Conservation (phyloP, 2,113 vertebrate genomes). For the Microcebus murinus region DNA sequence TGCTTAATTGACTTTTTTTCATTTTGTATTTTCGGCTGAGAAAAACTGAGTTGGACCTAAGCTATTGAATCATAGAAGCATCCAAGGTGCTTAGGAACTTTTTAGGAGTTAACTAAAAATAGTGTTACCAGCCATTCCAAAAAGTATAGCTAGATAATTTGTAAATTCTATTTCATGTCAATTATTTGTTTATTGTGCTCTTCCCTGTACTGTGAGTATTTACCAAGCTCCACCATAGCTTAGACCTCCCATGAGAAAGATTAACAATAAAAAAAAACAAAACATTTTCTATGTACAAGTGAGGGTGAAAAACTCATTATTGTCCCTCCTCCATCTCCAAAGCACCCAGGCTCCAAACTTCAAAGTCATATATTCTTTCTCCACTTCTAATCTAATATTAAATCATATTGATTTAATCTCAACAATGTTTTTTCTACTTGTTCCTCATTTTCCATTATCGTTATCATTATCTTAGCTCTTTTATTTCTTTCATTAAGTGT, state of each 20-base stretch:
- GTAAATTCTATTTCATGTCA: slow-evolving; percentile 24
- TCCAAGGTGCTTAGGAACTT: not conserved
- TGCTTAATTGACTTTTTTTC: slow-evolving; percentile 58
- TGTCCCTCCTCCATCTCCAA: not conserved
- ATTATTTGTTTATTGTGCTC: not conserved
- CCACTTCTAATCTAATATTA: not conserved
- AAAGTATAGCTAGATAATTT: not conserved
- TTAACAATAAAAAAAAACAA: not conserved
- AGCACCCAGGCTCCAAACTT: not conserved
- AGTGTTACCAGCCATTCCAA: not conserved
- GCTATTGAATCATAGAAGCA: not conserved
- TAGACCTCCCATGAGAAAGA: not conserved
- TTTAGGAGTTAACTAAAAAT: not conserved
- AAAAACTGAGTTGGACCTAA: slow-evolving; percentile 15
- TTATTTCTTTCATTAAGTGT: not conserved
- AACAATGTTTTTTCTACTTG: not conserved
- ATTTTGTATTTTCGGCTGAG: slow-evolving; percentile 47
- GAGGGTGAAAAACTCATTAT: not conserved
- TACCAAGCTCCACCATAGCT: not conserved
- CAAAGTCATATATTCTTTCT: not conserved
- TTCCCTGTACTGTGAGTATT: not conserved
- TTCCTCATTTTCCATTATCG: not conserved
- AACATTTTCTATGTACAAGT: not conserved
- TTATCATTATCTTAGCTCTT: not conserved
- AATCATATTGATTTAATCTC: not conserved